phyloP scores from a whole-genome alignment of 2,888 invertebrate species.

The Agapetus fuscipes region DNA sequence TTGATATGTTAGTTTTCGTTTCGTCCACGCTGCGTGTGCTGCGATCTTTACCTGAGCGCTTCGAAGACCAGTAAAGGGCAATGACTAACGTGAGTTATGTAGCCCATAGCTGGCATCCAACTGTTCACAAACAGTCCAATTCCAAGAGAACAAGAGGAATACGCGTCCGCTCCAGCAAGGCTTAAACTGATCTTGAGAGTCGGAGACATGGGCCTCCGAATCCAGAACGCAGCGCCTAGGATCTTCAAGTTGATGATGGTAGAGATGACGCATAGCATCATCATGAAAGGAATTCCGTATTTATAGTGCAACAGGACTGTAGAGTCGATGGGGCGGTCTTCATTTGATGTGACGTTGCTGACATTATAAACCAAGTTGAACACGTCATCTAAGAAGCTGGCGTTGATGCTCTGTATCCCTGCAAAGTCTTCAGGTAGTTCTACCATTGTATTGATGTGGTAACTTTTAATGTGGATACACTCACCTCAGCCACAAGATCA shows the following conservation, averaged over 20 bases:
- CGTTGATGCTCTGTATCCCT: too few species aligned
- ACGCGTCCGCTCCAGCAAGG: constrained; percentile 48
- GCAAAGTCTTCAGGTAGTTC: too few species aligned
- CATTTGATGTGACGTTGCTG: neutral
- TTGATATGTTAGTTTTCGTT: too few species aligned
- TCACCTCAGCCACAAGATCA: too few species aligned
- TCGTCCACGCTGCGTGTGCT: too few species aligned
- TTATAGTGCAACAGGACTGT: constrained; percentile 1
- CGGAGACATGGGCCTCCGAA: constrained; percentile 44
- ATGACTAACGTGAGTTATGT: constrained; percentile 18
- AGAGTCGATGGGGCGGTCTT: neutral
- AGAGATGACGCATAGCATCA: constrained; percentile 43
- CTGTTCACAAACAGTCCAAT: constrained; percentile 45
- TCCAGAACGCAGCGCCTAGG: constrained; percentile 44
- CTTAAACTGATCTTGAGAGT: constrained; percentile 50
- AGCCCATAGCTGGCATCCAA: constrained; percentile 34
- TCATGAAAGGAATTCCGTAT: constrained; percentile 28
- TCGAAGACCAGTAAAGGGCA: constrained; percentile 31
- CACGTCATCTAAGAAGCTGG: too few species aligned
- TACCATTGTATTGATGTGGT: too few species aligned
- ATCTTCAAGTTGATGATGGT: constrained; percentile 45
- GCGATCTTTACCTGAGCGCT: constrained; percentile 28
- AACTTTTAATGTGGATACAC: too few species aligned
- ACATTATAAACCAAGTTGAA: too few species aligned
- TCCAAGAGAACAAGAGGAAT: constrained; percentile 43